phyloP scores from a whole-genome alignment of 2,797 vertebrate species.

The Potorous gilbertii region DNA sequence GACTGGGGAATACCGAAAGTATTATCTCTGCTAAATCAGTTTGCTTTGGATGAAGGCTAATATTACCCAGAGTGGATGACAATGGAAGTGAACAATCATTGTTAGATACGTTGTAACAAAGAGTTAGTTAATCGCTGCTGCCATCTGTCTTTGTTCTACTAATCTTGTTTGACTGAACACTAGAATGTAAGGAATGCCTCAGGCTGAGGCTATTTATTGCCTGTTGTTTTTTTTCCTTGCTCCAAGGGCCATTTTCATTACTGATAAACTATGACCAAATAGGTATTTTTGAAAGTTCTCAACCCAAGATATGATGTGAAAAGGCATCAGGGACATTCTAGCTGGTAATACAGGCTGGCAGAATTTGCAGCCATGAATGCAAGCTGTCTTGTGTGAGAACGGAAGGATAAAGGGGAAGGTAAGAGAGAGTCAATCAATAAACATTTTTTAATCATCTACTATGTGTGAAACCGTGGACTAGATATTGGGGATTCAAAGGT shows the following conservation, averaged over 20 bases:
- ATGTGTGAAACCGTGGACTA: neutral
- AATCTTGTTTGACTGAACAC: slow-evolving; percentile 31
- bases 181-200: slow-evolving; percentile 26
- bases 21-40: neutral
- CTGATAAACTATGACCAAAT: slow-evolving; percentile 8
- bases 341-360: slow-evolving; percentile 22
- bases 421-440: slow-evolving; percentile 13
- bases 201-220: neutral
- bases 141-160: slow-evolving; percentile 16
- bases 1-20: neutral
- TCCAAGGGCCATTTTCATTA: slow-evolving; percentile 1
- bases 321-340: neutral
- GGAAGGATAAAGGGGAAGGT: neutral
- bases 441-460: slow-evolving; percentile 10
- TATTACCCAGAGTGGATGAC: slow-evolving; percentile 34
- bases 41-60: neutral
- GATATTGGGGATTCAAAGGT: neutral
- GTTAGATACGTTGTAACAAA: slow-evolving; percentile 24
- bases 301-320: slow-evolving; percentile 1
- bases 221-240: neutral
- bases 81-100: slow-evolving; percentile 22
- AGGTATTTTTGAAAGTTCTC: neutral
- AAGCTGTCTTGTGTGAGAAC: neutral
- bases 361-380: neutral
- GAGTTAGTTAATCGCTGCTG: neutral